phyloP scores from a whole-genome alignment of 2,888 invertebrate genomes.

The Orthonychiurus folsomi region DNA sequence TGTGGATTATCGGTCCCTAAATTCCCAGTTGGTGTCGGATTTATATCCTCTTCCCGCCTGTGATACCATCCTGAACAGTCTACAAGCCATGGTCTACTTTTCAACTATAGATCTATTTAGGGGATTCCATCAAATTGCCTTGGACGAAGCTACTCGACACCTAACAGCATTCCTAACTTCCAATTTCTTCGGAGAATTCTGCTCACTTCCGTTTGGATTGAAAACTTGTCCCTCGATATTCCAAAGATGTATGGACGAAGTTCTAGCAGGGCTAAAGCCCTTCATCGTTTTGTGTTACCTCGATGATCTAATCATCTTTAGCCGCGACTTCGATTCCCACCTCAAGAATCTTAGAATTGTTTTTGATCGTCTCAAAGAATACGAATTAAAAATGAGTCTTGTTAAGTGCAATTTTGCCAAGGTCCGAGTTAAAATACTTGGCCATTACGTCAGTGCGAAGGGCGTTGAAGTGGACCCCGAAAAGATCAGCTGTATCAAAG shows the following conservation, averaged over 20 bases:
- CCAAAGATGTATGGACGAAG: conserved; percentile 41
- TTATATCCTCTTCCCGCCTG: conserved; percentile 43
- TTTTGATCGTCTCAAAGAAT: not conserved
- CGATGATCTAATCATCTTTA: not conserved
- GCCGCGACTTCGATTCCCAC: not conserved
- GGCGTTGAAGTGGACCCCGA: conserved; percentile 15
- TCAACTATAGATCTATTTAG: conserved; percentile 42
- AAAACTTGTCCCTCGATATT: conserved; percentile 43
- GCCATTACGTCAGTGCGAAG: not conserved
- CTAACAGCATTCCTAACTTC: conserved; percentile 44
- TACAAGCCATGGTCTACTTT: conserved; percentile 40
- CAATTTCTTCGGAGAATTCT: conserved; percentile 43
- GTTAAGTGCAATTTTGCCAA: conserved; percentile 15
- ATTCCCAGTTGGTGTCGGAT: conserved; percentile 40
- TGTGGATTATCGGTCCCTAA: conserved; percentile 41
- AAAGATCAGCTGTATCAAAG: conserved; percentile 16
- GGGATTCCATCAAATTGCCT: conserved; percentile 42
- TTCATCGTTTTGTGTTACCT: conserved; percentile 2
- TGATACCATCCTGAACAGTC: conserved; percentile 41
- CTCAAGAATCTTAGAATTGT: not conserved
- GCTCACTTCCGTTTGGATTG: conserved; percentile 43
- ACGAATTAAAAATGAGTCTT: conserved; percentile 9
- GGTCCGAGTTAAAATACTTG: conserved; percentile 4
- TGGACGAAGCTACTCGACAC: conserved; percentile 40
- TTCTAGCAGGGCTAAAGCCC: conserved; percentile 36